These are phyloP conservation scores for Nymphalis c-album DNA, from an alignment of 2,888 invertebrate species.

Conservation along the genomic window DNA sequence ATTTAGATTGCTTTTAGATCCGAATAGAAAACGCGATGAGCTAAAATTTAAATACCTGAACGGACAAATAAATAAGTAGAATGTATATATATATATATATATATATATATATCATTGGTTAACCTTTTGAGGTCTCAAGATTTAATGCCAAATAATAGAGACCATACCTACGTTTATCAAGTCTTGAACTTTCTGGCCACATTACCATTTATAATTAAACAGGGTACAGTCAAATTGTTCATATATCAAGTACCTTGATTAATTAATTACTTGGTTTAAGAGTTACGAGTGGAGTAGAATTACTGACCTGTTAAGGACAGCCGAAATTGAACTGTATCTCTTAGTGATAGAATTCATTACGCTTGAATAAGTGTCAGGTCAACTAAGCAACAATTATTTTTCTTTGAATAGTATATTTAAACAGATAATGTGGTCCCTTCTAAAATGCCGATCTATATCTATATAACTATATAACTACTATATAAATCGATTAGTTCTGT, in stretches of 20 bases:
- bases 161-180: not conserved
- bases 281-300: not conserved
- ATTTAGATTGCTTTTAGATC: too few relatives aligned
- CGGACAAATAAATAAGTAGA: too few relatives aligned
- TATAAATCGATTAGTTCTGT: too few relatives aligned
- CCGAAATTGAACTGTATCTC: not conserved
- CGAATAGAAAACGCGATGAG: too few relatives aligned
- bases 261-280: slow-evolving; percentile 8
- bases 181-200: not conserved
- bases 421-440: not conserved
- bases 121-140: not conserved
- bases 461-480: too few relatives aligned
- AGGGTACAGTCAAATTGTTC: not conserved
- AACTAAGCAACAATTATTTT: slow-evolving; percentile 1
- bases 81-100: too few relatives aligned
- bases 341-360: not conserved
- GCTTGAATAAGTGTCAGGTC: not conserved
- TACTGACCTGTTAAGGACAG: slow-evolving; percentile 1
- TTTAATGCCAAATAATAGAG: slow-evolving; percentile 1
- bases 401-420: not conserved
- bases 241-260: not conserved
- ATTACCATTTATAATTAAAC: not conserved
- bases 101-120: too few relatives aligned
- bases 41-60: too few relatives aligned
- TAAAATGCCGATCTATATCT: too few relatives aligned